Conservation (phyloP, 2,888 invertebrate species). For the Byasa hedistus region DNA sequence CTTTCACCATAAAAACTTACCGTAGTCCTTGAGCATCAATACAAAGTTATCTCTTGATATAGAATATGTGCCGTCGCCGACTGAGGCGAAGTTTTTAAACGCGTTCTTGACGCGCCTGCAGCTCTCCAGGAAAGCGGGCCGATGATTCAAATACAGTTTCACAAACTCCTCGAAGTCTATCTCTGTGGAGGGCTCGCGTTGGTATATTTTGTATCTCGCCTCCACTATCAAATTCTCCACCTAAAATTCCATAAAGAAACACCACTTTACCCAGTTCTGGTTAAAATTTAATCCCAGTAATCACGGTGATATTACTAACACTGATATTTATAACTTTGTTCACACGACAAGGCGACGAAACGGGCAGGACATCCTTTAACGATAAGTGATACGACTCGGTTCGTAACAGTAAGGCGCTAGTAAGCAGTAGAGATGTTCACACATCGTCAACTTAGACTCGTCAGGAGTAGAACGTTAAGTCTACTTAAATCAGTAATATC, state of each 20-base stretch:
- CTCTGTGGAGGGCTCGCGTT: constrained; percentile 67
- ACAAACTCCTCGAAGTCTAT: constrained; percentile 84
- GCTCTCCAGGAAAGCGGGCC: constrained; percentile 80
- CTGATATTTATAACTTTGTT: too few relatives aligned
- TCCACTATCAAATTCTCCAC: constrained; percentile 81
- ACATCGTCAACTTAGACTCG: too few relatives aligned
- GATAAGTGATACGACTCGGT: too few relatives aligned
- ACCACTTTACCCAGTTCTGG: too few relatives aligned
- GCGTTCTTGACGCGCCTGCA: constrained; percentile 64
- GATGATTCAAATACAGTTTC: constrained; percentile 83
- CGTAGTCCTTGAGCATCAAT: constrained; percentile 57
- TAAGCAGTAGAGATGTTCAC: too few relatives aligned
- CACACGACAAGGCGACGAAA: too few relatives aligned
- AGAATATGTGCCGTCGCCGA: constrained; percentile 39
- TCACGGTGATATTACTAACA: too few relatives aligned
- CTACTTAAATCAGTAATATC: too few relatives aligned
- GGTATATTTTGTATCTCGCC: constrained; percentile 76
- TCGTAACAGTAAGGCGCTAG: too few relatives aligned
- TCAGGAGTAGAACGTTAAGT: too few relatives aligned
- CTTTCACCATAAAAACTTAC: constrained; percentile 36
- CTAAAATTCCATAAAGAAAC: constrained; percentile 3
- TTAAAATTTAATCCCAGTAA: too few relatives aligned
- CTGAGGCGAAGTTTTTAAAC: constrained; percentile 66
- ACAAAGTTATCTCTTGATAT: constrained; percentile 67
- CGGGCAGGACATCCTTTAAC: too few relatives aligned